Base-by-base conservation (phyloP, 2,797 vertebrate genomes). In the Masticophis lateralis region DNA sequence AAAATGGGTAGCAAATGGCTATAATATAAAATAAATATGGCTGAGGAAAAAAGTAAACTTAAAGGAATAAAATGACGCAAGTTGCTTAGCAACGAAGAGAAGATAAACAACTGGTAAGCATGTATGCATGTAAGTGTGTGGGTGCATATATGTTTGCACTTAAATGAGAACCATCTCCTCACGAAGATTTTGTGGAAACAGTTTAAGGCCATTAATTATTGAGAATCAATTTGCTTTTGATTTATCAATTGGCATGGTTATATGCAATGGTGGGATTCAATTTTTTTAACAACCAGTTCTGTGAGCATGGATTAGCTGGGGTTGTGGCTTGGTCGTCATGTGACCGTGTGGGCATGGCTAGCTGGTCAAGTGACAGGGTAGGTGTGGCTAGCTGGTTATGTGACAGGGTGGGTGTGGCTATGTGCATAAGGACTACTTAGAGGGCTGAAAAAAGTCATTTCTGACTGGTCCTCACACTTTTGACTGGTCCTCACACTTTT, bases 111-210 rank as follows among this genome's bases (percentile, higher is more conserved):
- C 86, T 96, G 94, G 95, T 89, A 95, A 94, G 94, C 94, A 59
- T 91, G n/a, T 20, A 16, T 20, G 32, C 25, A 51, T 91, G 27
- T 51, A 59, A 59, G n/a, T 28, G 16, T 12, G 27, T 16, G 28
- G 4, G 8, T 69, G 27, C 43, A 5, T 27, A 25, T 27, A 87
- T 37, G 37, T 18, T 14, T 61, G 47, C 25, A 63, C 7, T 94
- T n/a, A 96, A 95, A 96, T 96, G 91, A 96, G 93, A 97, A 95
- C 89, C 94, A 95, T 87, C 95, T 96, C 74, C 93, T 91, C 87
- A 93, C 16, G 95, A 88, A 0, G 43, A 95, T 90, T 47, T 93
- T 89, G 20, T 20, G 47, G 93, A 92, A 95, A 95, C 92, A 63
- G 12, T 28, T 95, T 0, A 0, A 74, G 25, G 88, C 91, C 57